These are phyloP conservation scores for Euphydryas editha DNA, from an alignment of 2,888 invertebrate species.

Conservation along the genomic window DNA sequence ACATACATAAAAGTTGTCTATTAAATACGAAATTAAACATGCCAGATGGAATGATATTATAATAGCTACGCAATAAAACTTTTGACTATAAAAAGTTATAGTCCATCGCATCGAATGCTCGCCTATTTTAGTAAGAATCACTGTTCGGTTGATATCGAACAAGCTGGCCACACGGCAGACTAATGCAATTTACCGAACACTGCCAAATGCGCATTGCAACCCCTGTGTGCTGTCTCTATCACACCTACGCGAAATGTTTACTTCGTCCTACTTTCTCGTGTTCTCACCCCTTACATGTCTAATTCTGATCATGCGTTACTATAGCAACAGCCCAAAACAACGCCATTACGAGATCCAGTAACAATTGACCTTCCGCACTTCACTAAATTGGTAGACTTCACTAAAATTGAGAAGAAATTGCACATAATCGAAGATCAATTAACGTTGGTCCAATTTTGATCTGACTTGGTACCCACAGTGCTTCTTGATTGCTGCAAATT, in stretches of 20 bases:
- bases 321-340: slow-evolving; percentile 75
- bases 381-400: slow-evolving; percentile 39
- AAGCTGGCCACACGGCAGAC: slow-evolving; percentile 55
- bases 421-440: slow-evolving; percentile 53
- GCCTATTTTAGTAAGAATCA: slow-evolving; percentile 30
- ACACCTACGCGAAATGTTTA: slow-evolving; percentile 61
- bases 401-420: slow-evolving; percentile 40
- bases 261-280: slow-evolving; percentile 51
- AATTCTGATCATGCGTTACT: slow-evolving; percentile 69
- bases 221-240: slow-evolving; percentile 47
- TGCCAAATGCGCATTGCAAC: slow-evolving; percentile 65
- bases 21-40: background rate
- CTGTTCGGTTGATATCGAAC: slow-evolving; percentile 39
- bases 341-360: slow-evolving; percentile 55
- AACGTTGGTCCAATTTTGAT: slow-evolving; percentile 48
- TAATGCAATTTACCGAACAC: slow-evolving; percentile 75
- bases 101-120: slow-evolving; percentile 21
- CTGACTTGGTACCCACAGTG: slow-evolving; percentile 47
- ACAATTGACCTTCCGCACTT: slow-evolving; percentile 55
- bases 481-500: slow-evolving; percentile 58
- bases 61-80: background rate
- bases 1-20: background rate
- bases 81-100: slow-evolving; percentile 17
- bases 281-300: slow-evolving; percentile 63
- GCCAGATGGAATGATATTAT: background rate